phyloP scores from a whole-genome alignment of 2,797 vertebrate genomes.

The Rhinophrynus dorsalis region DNA sequence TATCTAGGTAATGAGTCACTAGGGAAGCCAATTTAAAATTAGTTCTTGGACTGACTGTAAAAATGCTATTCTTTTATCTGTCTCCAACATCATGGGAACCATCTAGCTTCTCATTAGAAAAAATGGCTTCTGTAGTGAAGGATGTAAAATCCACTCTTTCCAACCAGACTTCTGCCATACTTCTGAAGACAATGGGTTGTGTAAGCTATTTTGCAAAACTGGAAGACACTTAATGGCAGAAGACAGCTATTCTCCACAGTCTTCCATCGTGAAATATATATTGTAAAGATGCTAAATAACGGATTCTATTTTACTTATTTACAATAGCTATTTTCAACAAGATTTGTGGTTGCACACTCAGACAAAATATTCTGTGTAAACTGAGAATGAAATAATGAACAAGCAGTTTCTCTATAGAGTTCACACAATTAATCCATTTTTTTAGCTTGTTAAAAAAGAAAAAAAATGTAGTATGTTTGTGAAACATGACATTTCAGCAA shows the following conservation, averaged over 20 bases:
- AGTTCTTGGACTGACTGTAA: background rate
- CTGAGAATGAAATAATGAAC: too few species aligned
- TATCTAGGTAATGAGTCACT: background rate
- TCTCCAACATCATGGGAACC: background rate
- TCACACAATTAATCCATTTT: too few species aligned
- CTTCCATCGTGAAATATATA: background rate
- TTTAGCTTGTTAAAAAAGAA: too few species aligned
- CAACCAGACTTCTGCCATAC: background rate
- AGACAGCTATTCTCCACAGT: background rate
- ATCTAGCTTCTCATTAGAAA: background rate
- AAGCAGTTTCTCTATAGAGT: too few species aligned
- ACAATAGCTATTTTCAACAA: too few species aligned
- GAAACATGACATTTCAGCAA: too few species aligned
- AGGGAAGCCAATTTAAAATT: background rate
- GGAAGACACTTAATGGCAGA: background rate
- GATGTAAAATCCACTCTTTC: background rate
- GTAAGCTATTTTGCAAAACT: background rate
- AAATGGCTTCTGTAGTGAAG: background rate
- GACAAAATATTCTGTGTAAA: too few species aligned
- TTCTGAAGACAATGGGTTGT: background rate
- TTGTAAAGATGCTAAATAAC: too few species aligned
- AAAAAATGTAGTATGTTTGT: too few species aligned
- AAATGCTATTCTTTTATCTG: background rate
- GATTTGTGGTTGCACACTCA: too few species aligned
- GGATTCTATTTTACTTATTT: too few species aligned